Percentiles rank a stretch among this genome's conserved stretches.
These are phyloP conservation scores for Pterois miles DNA, from an alignment of 2,797 vertebrate species.

Conservation along the genomic window DNA sequence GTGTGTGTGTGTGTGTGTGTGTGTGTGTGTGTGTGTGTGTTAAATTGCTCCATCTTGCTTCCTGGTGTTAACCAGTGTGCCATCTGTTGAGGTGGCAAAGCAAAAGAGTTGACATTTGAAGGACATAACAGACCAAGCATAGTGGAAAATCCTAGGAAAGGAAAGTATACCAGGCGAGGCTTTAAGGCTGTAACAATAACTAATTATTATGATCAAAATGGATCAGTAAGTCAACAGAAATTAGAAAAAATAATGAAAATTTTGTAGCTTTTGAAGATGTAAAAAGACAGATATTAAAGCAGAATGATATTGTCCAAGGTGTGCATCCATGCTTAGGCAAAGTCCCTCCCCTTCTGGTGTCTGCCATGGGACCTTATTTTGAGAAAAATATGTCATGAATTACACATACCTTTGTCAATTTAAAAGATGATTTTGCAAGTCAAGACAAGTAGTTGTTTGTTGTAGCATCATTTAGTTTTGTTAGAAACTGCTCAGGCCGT, in stretches of 20 bases:
- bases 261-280: too few relatives aligned
- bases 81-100: slow-evolving; percentile 69
- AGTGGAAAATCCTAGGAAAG: neutral
- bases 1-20: slow-evolving; percentile 11
- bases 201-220: neutral
- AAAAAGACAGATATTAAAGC: too few relatives aligned
- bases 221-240: neutral
- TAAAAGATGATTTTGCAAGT: too few relatives aligned
- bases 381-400: too few relatives aligned
- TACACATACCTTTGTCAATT: too few relatives aligned
- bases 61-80: slow-evolving; percentile 56
- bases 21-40: slow-evolving; percentile 1
- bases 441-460: too few relatives aligned
- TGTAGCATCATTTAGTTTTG: too few relatives aligned
- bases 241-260: neutral
- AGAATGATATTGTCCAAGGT: neutral
- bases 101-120: slow-evolving; percentile 54
- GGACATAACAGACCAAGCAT: slow-evolving; percentile 30
- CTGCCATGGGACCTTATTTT: too few relatives aligned
- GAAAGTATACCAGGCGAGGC: neutral
- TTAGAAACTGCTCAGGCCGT: too few relatives aligned
- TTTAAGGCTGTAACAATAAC: neutral
- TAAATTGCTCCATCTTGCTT: slow-evolving; percentile 28
- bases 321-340: neutral
- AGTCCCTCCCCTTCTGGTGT: too few relatives aligned